Evolutionary conservation across 2,888 invertebrate genomes (phyloP), one percentile per base, ranked within the genome.

Genomic region (Melitaea athalia): DNA sequence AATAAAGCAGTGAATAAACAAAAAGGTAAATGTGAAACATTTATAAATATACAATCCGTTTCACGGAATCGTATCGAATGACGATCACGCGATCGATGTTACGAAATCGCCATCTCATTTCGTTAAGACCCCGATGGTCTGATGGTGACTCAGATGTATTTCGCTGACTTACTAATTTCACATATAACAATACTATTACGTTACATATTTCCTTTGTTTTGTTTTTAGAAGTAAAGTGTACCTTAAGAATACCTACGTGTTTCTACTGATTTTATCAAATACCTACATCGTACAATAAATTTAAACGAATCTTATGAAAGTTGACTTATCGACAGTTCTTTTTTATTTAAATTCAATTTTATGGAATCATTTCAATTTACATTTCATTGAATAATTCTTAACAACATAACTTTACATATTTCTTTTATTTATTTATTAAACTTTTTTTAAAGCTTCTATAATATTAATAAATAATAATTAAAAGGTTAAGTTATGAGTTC

Each of bases 81-180:
- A 67, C 74, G 64, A 70, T 76, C 77, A 74, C 72, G 75, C 76
- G 76, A 77, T 77, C 76, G 76, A 77, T 77, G 71, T 78, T 72
- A 67, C 67, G 65, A 67, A 72, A 72, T 49, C n/a, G 50, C 43
- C 71, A 73, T 74, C 72, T 72, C 63, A 66, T 66, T 65, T 67
- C 64, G 59, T 70, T 61, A 67, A 72, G 70, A 59, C 68, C 59
- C 53, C 68, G 68, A 49, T 68, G 68, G 68, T 53, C 43, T 45
- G 71, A 64, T 59, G 63, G 64, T 72, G 71, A 72, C 49, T 69
- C 69, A 69, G 42, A 45, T n/a, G 59, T 57, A 64, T 69, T 64
- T 43, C 57, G 72, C 67, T 72, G 72, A 72, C 61, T 42, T 50
- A 33, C 49, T 14, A 24, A 50, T 61, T 55, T 61, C 24, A 24